Evolutionary conservation across 2,888 invertebrate species (phyloP), one percentile per base, ranked within the genome.

Genomic region (Melipona bicolor): DNA sequence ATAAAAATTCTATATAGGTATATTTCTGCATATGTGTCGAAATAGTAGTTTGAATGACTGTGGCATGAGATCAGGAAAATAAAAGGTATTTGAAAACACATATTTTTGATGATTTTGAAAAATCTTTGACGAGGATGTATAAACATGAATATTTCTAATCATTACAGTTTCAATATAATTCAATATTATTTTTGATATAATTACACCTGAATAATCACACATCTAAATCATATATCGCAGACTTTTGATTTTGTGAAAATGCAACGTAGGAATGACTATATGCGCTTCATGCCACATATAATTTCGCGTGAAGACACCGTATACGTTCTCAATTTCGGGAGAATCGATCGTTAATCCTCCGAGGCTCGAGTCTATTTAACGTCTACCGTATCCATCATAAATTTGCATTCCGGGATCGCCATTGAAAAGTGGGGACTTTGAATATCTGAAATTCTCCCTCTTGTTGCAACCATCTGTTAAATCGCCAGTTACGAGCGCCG

Each of bases 351-450:
- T 72, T 72, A 62, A 72, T 72, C 61, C 61, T 6, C 2, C 61
- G 49, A 32, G 32, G 49, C 61, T 72, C 61, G 49, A 61, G 72
- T 72, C 72, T 61, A 72, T 72, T 62, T 72, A 72, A 72, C 43
- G 71, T 71, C 71, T 59, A 43, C 43, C 72, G 49, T 32, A 49
- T 72, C 19, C 27, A 72, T 72, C 72, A 72, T 36, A 61, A 49
- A 27, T 72, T 62, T 27, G 49, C 61, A 72, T 72, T 72, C 61
- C 49, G 9, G 27, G 1, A 21, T 24, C 61, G n/a, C 61, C 49
- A 27, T 62, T 21, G 61, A 72, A 49, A 27, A 72, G 11, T 21
- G 15, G 15, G 9, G n/a, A 70, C 36, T 21, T 43, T 27, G 72
- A 72, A 62, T 72, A 50, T 21, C 32, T 2, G 27, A 21, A 62